Evolutionary conservation across 2,888 invertebrate genomes (phyloP), one percentile per base, ranked within the genome.

Genomic region (Chalcis sispes): DNA sequence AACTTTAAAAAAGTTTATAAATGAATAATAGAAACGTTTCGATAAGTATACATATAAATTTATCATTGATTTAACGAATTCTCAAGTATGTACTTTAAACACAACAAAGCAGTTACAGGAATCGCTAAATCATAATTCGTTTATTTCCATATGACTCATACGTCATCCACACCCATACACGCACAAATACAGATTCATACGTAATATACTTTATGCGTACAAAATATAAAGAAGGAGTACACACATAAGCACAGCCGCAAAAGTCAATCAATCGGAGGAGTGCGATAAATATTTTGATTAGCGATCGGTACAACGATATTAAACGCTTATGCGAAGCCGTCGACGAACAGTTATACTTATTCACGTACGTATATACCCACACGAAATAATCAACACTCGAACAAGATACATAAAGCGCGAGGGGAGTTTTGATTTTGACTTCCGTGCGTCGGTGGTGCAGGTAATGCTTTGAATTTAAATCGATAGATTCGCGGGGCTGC

Each of bases 391-490:
- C 36, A 10, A 15, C 46, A 20, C 50, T 10, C n/a, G 29, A 29
- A 29, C 64, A 13, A n/a, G 25, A 27, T 18, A 20, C 7, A 29
- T n/a, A 13, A 13, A 36, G 15, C n/a, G n/a, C n/a, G n/a, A n/a
- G n/a, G 2, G n/a, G 23, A n/a, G 40, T 36, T 71, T 36, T 73
- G 50, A 59, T 67, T 62, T 67, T 20, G 61, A 74, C 67, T 74
- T 62, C 73, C 54, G 73, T 74, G 20, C 15, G 20, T 1, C 2
- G 42, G 36, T 48, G 18, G 29, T 36, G 10, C 10, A 36, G 36
- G 4, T 36, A 7, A 7, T 36, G 4, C 10, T 36, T 36, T 36
- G 4, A 36, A 36, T 36, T 36, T 10, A 36, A 36, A 36, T 36
- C 36, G 36, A 36, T 36, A 7, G 36, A 7, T 7, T 36, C 4